phyloP scores from a whole-genome alignment of 2,797 vertebrate species.

The Pterois miles region DNA sequence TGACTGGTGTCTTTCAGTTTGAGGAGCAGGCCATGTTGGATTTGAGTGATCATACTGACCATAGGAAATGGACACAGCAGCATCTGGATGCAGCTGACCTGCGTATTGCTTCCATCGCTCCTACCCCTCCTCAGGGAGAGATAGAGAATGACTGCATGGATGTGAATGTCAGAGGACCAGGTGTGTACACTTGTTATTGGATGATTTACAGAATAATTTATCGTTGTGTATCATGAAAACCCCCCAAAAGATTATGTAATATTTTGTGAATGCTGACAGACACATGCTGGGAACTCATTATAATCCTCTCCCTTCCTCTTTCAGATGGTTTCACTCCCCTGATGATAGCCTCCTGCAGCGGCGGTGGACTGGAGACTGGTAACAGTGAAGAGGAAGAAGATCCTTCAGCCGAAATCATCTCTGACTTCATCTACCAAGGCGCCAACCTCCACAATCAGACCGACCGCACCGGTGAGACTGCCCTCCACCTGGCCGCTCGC shows the following conservation, averaged over 20 bases:
- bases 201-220: neutral
- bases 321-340: conserved; percentile 97
- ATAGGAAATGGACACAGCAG: conserved; percentile 98
- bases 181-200: conserved; percentile 68
- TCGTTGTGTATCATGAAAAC: neutral
- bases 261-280: neutral
- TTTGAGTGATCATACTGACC: conserved; percentile 91
- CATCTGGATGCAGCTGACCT: conserved; percentile 97
- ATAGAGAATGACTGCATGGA: conserved; percentile 97
- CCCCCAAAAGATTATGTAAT: neutral
- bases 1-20: conserved; percentile 80
- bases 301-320: neutral
- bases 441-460: conserved; percentile 98
- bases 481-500: conserved; percentile 94
- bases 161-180: conserved; percentile 96
- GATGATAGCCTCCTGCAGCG: conserved; percentile 99
- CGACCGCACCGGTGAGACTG: conserved; percentile 96
- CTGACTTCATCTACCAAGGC: conserved; percentile 98
- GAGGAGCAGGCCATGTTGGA: conserved; percentile 95
- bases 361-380: conserved; percentile 94
- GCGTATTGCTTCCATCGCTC: conserved; percentile 92
- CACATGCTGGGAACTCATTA: neutral
- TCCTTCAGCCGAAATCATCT: conserved; percentile 93
- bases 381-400: conserved; percentile 97
- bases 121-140: conserved; percentile 96